phyloP scores from a whole-genome alignment of 2,113 vertebrate species.

The Solenodon paradoxus region DNA sequence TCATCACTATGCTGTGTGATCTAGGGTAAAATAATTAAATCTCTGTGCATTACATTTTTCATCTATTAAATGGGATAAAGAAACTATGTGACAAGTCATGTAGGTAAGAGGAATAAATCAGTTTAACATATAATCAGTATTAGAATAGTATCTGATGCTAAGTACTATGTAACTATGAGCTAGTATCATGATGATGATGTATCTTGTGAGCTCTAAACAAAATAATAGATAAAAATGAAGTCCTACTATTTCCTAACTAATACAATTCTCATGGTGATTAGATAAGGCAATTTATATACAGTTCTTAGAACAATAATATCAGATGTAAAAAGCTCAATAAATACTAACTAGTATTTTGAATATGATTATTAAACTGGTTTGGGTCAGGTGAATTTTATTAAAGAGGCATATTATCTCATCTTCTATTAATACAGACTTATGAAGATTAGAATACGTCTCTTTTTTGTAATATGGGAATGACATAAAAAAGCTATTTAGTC shows the following conservation, averaged over 20 bases:
- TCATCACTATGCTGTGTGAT: background rate
- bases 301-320: background rate
- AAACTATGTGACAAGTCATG: background rate
- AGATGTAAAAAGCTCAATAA: background rate
- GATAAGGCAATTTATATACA: background rate
- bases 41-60: background rate
- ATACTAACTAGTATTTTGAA: conserved; percentile 1
- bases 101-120: background rate
- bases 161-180: background rate
- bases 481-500: background rate
- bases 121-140: background rate
- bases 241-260: background rate
- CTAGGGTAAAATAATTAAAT: background rate
- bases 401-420: background rate
- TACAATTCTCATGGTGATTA: background rate
- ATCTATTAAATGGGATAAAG: background rate
- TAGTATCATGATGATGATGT: background rate
- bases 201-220: background rate
- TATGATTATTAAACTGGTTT: background rate
- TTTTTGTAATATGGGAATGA: background rate
- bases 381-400: background rate
- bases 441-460: background rate
- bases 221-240: background rate
- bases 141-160: background rate
- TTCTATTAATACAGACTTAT: background rate